Base-by-base conservation (phyloP, 2,888 invertebrate species). In the Empis stercorea region DNA sequence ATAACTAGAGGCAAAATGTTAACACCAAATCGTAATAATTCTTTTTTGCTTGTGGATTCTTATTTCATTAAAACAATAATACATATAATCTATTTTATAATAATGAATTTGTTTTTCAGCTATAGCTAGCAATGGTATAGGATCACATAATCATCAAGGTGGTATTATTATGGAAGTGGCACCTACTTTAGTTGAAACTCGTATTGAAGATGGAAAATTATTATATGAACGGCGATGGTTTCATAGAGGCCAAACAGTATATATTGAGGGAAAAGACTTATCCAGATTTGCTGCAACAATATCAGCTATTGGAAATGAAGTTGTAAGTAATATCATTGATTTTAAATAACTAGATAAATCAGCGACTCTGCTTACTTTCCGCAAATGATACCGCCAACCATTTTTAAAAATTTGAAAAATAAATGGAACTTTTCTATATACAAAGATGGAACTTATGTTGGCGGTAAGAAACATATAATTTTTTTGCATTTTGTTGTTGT, bases 151-250 rank as follows among this genome's bases (percentile, higher is more conserved):
- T 40, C 40, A 40, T 20, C 40, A 23, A 14, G 9, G 23, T 10
- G n/a, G 27, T 10, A 20, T 39, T 13, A 40, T 40, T 13, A 40
- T 40, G 27, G 40, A 27, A 23, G n/a, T 27, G 3, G 66, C 69
- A 23, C 64, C 70, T 30, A 68, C 77, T 44, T 66, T 76, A 53
- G 75, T 80, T 41, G 94, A 94, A 59, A 87, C 91, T 5, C 79
- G 87, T 52, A 91, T 95, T 55, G 95, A 95, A 71, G 94, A 94
- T 71, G 94, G 94, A 45, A 92, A 94, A 71, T 72, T 96, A 50
- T 73, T 89, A 60, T 94, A 91, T 71, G 94, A 95, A 71, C 79
- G 92, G 54, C 78, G 91, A 62, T 95, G 95, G 95, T 95, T 86
- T 71, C 93, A 94, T 62, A 77, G 94, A 52, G 94, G 94, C 0